Evolutionary conservation across 2,797 vertebrate genomes (phyloP).

Genomic region (Etheostoma nigrum): DNA sequence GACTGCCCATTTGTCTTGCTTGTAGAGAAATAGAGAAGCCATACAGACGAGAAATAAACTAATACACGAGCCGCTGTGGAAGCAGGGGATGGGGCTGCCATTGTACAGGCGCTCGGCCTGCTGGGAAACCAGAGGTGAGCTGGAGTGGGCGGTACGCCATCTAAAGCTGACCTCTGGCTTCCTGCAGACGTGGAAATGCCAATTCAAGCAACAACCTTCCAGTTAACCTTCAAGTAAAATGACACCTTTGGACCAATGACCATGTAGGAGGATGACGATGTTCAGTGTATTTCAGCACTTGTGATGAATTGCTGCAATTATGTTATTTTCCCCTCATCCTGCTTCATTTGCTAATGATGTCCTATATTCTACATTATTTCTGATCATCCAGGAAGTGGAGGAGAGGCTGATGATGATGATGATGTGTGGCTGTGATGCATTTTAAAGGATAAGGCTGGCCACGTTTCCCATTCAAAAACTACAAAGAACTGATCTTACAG

Average conservation of each 20-base stretch:
- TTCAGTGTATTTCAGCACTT: constrained; percentile 35
- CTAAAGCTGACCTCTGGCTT: constrained; percentile 49
- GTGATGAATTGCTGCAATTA: constrained; percentile 33
- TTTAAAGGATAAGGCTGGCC: not conserved
- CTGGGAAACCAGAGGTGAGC: constrained; percentile 55
- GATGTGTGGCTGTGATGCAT: constrained; percentile 8
- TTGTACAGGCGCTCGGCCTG: constrained; percentile 44
- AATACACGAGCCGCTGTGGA: constrained; percentile 34
- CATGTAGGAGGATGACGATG: constrained; percentile 12
- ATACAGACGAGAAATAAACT: constrained; percentile 48
- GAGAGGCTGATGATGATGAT: not conserved
- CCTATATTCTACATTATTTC: not conserved
- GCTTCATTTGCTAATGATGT: not conserved
- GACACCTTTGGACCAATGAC: constrained; percentile 26
- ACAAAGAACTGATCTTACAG: not conserved
- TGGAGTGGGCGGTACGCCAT: constrained; percentile 33
- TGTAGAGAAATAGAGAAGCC: constrained; percentile 41
- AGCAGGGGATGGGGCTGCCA: constrained; percentile 52
- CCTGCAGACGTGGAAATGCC: constrained; percentile 37
- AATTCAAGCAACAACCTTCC: constrained; percentile 50
- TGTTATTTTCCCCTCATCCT: constrained; percentile 6
- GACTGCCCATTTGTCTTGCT: constrained; percentile 39
- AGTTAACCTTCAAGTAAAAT: constrained; percentile 49
- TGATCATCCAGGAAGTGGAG: constrained; percentile 8
- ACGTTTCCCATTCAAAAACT: constrained; percentile 19